Evolutionary conservation across 2,113 vertebrate genomes (phyloP).

Genomic region (Indicator maculatus): DNA sequence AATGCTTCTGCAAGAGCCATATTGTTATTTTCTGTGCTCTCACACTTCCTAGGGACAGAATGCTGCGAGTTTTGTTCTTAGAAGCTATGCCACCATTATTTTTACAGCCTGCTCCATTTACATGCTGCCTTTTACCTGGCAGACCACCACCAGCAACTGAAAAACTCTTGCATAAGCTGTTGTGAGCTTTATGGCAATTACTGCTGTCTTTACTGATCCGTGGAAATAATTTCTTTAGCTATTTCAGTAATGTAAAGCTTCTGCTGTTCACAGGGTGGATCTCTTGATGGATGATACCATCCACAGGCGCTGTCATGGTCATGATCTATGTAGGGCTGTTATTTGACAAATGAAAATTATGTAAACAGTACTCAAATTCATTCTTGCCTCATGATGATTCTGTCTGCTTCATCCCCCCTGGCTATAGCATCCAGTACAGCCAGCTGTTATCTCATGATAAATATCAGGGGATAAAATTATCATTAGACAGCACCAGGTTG

Average conservation of each 20-base stretch:
- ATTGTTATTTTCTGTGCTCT: neutral
- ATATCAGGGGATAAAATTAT: conserved; percentile 11
- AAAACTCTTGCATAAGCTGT: neutral
- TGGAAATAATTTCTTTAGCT: conserved; percentile 29
- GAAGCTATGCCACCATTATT: neutral
- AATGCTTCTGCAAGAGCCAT: neutral
- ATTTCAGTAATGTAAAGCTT: conserved; percentile 1
- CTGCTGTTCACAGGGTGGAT: conserved; percentile 22
- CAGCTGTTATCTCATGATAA: conserved; percentile 55
- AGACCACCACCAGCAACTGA: neutral
- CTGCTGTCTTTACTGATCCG: conserved; percentile 13
- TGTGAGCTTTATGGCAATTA: conserved; percentile 28
- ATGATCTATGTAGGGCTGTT: conserved; percentile 52
- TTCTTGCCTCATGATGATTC: conserved; percentile 37
- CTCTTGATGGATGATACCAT: conserved; percentile 58
- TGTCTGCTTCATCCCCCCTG: conserved; percentile 27
- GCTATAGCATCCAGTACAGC: conserved; percentile 5
- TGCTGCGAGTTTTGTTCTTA: neutral
- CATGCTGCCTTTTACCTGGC: neutral
- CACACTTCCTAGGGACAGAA: neutral
- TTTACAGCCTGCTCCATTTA: neutral
- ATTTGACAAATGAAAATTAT: conserved; percentile 63
- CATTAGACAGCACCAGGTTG: conserved; percentile 22
- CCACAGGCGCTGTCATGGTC: neutral
- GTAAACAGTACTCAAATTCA: conserved; percentile 54